These are phyloP conservation scores for Lasioglossum malachurum DNA, from an alignment of 2,888 invertebrate genomes.

Conservation along the genomic window DNA sequence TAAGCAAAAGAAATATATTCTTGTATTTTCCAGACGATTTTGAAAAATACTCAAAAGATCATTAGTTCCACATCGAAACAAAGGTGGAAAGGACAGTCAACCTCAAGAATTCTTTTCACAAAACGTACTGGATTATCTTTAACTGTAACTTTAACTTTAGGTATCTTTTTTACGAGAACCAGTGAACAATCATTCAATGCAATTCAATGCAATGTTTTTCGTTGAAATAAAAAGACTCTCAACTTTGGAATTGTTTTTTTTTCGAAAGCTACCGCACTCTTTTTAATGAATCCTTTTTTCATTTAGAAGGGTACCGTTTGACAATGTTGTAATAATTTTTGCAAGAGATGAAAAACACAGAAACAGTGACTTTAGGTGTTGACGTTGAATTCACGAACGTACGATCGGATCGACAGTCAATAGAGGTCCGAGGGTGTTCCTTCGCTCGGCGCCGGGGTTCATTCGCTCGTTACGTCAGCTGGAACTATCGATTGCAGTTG, in stretches of 20 bases:
- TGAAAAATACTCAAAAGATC: background rate
- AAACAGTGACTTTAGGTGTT: no score
- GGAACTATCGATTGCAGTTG: conserved; percentile 54
- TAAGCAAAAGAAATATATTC: no score
- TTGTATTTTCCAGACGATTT: background rate
- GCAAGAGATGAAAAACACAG: no score
- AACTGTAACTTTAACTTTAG: no score
- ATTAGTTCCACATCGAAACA: background rate
- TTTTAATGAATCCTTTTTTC: no score
- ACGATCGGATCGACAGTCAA: background rate
- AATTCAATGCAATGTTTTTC: background rate
- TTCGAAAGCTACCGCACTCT: no score
- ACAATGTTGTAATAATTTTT: no score
- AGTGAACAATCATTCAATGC: background rate
- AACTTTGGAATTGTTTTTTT: no score
- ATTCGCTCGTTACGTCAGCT: conserved; percentile 43
- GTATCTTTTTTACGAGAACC: background rate
- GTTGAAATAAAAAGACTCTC: no score
- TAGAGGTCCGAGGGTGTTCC: background rate
- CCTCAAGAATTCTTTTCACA: no score
- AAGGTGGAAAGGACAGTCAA: background rate
- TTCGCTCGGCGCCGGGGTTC: conserved; percentile 6
- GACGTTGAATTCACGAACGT: background rate
- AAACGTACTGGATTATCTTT: no score
- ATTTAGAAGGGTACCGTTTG: no score